These are phyloP conservation scores for Callosobruchus maculatus DNA, from an alignment of 2,888 invertebrate genomes.

Conservation along the genomic window DNA sequence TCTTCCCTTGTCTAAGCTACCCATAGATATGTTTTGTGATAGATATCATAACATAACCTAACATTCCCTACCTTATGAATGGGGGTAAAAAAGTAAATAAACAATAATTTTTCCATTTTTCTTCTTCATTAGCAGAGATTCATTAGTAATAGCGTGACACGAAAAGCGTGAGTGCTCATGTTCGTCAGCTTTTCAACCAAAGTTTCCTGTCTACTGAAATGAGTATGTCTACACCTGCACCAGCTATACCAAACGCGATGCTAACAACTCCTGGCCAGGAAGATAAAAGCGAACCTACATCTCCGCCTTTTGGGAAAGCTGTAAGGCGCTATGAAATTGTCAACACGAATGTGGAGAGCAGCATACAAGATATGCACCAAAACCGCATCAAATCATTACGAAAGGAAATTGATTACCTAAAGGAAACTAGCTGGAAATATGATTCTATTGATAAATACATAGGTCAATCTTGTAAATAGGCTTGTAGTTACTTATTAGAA, in stretches of 20 bases:
- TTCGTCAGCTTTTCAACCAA: too few relatives aligned
- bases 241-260: constrained; percentile 37
- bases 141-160: too few relatives aligned
- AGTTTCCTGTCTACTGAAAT: background rate
- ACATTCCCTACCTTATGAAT: too few relatives aligned
- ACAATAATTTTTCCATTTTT: too few relatives aligned
- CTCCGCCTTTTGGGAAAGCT: constrained; percentile 27
- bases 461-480: constrained; percentile 47
- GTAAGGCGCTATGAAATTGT: constrained; percentile 40
- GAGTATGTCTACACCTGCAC: constrained; percentile 21
- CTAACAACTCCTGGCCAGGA: constrained; percentile 37
- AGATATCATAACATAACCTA: too few relatives aligned
- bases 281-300: constrained; percentile 30
- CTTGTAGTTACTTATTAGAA: background rate
- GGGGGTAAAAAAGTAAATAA: too few relatives aligned
- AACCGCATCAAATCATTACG: constrained; percentile 68
- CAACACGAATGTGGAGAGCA: constrained; percentile 34
- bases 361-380: constrained; percentile 61
- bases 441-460: constrained; percentile 66
- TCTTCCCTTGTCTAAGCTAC: too few relatives aligned
- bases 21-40: too few relatives aligned
- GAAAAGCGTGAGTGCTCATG: too few relatives aligned
- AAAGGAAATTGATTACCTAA: constrained; percentile 74
- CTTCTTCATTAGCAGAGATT: too few relatives aligned
- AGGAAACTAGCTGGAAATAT: constrained; percentile 78